Base-by-base conservation (phyloP, 2,797 vertebrate genomes). In the Neopelma chrysocephalum region DNA sequence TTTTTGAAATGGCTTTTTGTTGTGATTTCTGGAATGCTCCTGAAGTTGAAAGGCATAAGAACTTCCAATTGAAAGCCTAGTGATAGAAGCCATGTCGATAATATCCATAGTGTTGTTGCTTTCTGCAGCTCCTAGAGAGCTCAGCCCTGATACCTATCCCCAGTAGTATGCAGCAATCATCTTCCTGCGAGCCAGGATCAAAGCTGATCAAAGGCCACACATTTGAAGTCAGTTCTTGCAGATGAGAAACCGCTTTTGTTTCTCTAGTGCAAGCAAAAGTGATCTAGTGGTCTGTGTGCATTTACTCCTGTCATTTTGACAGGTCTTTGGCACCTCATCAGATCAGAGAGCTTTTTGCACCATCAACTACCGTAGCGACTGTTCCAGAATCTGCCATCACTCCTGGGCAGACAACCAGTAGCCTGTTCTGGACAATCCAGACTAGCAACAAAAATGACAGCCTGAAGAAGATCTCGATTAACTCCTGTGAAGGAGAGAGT, bases 11-110 rank as follows among this genome's bases (percentile, higher is more conserved):
- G 82, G 56, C 51, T 77, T 90, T 86, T 61, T 87, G 17, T 36
- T 83, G 42, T 38, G 72, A 80, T 85, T 93, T 87, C 87, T 71
- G 60, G 88, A 95, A 82, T 9, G n/a, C 21, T 70, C 25, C 72
- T 90, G 47, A 94, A 86, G 60, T 92, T 93, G 36, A 91, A 82
- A 91, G 60, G 64, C 53, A 1, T 54, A 77, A 88, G 45, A 85
- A 82, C 80, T 80, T 91, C 23, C 51, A 93, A 71, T 77, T 96
- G 75, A 96, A 96, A 97, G 94, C 83, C 29, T 51, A 40, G 61
- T 80, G 77, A 92, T 77, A 62, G 83, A 87, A 86, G 50, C 40
- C n/a, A 18, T n/a, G 43, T 95, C 96, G 75, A 95, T 97, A 96
- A 85, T 13, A 82, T 43, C 36, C 48, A 58, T 2, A 83, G 65